phyloP scores from a whole-genome alignment of 2,113 vertebrate species.

The Tinamus guttatus region DNA sequence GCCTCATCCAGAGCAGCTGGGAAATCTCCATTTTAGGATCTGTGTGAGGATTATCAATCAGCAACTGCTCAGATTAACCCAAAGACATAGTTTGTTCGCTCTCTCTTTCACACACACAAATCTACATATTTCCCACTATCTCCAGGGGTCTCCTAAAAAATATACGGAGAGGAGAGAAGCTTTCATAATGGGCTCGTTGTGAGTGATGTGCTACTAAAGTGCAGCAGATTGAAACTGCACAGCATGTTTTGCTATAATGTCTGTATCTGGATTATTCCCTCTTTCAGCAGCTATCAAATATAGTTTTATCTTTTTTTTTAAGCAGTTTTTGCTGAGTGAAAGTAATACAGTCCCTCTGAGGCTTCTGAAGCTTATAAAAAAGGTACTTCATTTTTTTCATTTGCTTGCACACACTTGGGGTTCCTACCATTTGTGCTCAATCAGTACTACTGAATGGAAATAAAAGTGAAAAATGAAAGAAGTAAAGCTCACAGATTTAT shows the following conservation, averaged over 20 bases:
- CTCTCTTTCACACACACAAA: conserved; percentile 25
- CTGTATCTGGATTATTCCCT: conserved; percentile 31
- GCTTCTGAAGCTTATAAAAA: conserved; percentile 50
- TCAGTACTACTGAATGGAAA: conserved; percentile 54
- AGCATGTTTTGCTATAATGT: conserved; percentile 28
- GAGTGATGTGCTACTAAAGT: conserved; percentile 29
- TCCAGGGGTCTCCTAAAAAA: background rate
- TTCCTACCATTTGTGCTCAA: conserved; percentile 47
- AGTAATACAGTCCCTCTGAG: conserved; percentile 26
- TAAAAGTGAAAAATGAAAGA: conserved; percentile 66
- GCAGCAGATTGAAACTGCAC: conserved; percentile 54
- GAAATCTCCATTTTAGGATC: conserved; percentile 39
- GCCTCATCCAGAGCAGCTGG: conserved; percentile 55
- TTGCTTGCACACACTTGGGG: background rate
- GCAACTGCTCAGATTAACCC: conserved; percentile 30
- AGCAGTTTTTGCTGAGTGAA: conserved; percentile 35
- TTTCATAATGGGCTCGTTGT: conserved; percentile 52
- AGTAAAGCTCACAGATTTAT: conserved; percentile 58
- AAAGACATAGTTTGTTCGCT: background rate
- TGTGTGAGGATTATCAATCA: conserved; percentile 43
- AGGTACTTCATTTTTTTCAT: conserved; percentile 61
- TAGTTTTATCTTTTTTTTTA: conserved; percentile 29
- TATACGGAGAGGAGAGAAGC: background rate
- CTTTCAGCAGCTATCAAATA: conserved; percentile 52
- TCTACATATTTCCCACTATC: background rate